phyloP scores from a whole-genome alignment of 2,113 vertebrate genomes.

The Pristiophorus japonicus region DNA sequence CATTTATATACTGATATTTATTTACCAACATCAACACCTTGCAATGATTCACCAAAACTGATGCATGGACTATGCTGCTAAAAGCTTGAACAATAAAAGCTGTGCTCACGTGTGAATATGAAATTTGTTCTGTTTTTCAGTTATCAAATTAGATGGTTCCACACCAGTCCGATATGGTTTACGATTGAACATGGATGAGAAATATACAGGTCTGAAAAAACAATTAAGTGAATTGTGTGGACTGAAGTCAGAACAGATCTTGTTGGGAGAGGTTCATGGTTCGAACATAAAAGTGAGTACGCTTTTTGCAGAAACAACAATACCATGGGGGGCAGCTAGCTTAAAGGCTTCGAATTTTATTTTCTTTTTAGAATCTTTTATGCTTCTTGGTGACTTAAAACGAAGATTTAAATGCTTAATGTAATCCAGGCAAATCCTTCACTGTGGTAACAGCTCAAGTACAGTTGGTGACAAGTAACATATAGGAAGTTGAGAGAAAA shows the following conservation, averaged over 20 bases:
- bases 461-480: neutral
- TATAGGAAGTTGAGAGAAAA: neutral
- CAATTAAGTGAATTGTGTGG: constrained; percentile 87
- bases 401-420: neutral
- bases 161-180: constrained; percentile 86
- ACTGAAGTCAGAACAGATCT: constrained; percentile 90
- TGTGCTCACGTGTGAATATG: neutral
- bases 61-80: neutral
- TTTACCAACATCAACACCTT: no score
- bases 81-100: neutral
- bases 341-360: neutral
- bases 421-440: neutral
- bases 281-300: constrained; percentile 87
- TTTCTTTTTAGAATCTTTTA: neutral
- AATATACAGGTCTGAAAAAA: constrained; percentile 92
- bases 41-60: neutral
- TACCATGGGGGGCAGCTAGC: neutral
- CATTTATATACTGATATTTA: no score
- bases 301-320: neutral
- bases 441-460: neutral
- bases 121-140: constrained; percentile 53
- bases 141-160: constrained; percentile 90
- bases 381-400: neutral
- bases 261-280: constrained; percentile 86
- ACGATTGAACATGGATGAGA: constrained; percentile 93